A percentile compares a stretch with the other conserved stretches of the same genome.
phyloP scores from a whole-genome alignment of 2,797 vertebrate species.

The Sebastes minor region DNA sequence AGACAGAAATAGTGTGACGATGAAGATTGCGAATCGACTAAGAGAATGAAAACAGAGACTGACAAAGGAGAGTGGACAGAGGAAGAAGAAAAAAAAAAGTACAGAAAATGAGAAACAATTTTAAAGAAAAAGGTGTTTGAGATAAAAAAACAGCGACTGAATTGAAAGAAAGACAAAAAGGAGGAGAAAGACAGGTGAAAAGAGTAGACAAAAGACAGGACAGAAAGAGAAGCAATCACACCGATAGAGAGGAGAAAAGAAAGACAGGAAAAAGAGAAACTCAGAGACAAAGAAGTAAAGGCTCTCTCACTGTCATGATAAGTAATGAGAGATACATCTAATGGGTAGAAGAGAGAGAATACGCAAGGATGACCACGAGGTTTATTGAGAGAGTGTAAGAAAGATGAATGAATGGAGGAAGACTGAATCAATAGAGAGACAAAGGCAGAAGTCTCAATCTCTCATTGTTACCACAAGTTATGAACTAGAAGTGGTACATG shows the following conservation, averaged over 20 bases:
- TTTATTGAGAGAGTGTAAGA: constrained; percentile 15
- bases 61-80: neutral
- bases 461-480: constrained; percentile 24
- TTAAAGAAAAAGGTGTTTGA: neutral
- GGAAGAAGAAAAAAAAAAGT: neutral
- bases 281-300: neutral
- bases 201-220: neutral
- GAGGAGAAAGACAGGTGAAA: neutral
- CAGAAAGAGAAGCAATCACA: neutral
- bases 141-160: neutral
- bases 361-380: neutral
- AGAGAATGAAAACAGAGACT: neutral
- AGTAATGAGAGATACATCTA: constrained; percentile 15
- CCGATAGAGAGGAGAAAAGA: neutral
- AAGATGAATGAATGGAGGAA: constrained; percentile 39
- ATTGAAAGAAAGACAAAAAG: neutral
- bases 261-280: neutral
- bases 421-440: constrained; percentile 28
- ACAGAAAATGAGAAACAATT: neutral
- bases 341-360: constrained; percentile 4
- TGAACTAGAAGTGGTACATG: neutral
- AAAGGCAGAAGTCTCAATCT: constrained; percentile 31
- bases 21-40: constrained; percentile 12
- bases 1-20: neutral
- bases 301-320: constrained; percentile 1